phyloP scores from a whole-genome alignment of 2,113 vertebrate species.

The Egretta garzetta region DNA sequence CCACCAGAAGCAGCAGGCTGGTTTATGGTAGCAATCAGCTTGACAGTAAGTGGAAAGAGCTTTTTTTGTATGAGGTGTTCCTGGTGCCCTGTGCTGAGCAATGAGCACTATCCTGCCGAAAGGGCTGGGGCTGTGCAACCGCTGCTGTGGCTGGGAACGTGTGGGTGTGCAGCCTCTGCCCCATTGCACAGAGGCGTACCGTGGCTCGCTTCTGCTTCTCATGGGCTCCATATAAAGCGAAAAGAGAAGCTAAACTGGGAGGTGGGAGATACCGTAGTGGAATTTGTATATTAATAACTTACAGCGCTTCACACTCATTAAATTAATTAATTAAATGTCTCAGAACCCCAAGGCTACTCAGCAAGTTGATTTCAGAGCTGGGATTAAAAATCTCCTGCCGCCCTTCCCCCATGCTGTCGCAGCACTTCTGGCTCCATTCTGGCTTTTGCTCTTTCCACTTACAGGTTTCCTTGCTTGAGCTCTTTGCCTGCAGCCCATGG shows the following conservation, averaged over 20 bases:
- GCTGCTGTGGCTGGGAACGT: not conserved
- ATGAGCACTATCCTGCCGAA: not conserved
- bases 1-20: not conserved
- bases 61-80: not conserved
- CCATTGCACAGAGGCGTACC: not conserved
- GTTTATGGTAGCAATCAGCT: not conserved
- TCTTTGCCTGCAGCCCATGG: not conserved
- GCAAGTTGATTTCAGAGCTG: constrained; percentile 37
- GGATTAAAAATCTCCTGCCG: constrained; percentile 17
- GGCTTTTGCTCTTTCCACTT: not conserved
- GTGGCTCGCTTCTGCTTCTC: not conserved
- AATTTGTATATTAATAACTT: constrained; percentile 36
- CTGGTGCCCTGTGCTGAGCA: not conserved
- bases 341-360: constrained; percentile 10
- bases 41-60: not conserved
- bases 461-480: not conserved
- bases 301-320: not conserved
- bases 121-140: not conserved
- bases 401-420: not conserved
- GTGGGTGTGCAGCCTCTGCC: not conserved
- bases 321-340: constrained; percentile 52
- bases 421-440: not conserved
- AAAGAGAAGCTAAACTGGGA: not conserved
- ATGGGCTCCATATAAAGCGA: fast-evolving
- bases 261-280: not conserved